Percentiles rank a stretch among this genome's conserved stretches.
Conservation (phyloP, 2,113 vertebrate genomes). For the Marcusenius ussheri region DNA sequence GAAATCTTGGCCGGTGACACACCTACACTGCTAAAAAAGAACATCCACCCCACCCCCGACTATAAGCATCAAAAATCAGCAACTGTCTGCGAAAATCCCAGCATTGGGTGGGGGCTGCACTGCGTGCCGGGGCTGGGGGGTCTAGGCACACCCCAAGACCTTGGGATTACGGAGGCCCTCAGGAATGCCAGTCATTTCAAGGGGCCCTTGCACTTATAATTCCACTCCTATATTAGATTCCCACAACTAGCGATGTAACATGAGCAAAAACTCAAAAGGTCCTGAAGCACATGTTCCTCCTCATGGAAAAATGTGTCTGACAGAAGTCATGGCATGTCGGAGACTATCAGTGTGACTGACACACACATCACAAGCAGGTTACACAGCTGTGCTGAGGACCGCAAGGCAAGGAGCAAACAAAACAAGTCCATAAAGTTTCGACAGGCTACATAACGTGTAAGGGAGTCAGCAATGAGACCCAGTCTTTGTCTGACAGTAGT, state of each 20-base stretch:
- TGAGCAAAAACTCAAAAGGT: not conserved
- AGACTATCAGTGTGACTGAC: not conserved
- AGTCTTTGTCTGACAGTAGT: not conserved
- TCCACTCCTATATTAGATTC: not conserved
- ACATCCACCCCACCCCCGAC: not conserved
- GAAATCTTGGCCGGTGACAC: not conserved
- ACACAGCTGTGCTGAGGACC: not conserved
- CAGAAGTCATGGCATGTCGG: not conserved
- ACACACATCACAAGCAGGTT: too few relatives aligned
- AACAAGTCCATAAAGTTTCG: not conserved
- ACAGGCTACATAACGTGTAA: not conserved
- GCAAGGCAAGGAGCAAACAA: not conserved
- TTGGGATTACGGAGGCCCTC: not conserved
- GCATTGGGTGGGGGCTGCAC: slow-evolving; percentile 15
- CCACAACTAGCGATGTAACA: not conserved
- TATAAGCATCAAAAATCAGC: not conserved
- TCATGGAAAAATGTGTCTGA: not conserved
- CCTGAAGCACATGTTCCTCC: not conserved
- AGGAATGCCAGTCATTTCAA: slow-evolving; percentile 23
- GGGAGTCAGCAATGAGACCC: not conserved
- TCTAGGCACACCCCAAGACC: slow-evolving; percentile 13
- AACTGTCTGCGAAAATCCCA: not conserved
- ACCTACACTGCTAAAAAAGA: not conserved
- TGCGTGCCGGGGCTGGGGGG: not conserved
- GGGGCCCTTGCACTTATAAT: slow-evolving; percentile 9